Evolutionary conservation across 2,797 vertebrate species (phyloP).

Genomic region (Phrynocephalus guinanensis): DNA sequence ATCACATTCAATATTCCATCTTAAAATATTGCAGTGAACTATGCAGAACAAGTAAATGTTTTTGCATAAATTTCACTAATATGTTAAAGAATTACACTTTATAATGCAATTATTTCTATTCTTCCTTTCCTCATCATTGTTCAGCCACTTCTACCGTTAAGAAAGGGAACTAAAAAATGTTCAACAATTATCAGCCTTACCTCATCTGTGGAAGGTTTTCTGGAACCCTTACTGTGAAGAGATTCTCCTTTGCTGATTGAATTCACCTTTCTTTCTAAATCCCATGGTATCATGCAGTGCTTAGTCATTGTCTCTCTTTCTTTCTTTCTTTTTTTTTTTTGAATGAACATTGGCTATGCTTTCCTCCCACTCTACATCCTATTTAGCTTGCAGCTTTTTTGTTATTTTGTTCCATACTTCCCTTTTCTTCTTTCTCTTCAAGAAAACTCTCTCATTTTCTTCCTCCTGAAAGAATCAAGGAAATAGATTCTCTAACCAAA

Average conservation of each 20-base stretch:
- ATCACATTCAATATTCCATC: conserved; percentile 50
- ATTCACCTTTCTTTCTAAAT: not conserved
- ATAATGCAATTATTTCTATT: not conserved
- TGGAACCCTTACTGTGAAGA: conserved; percentile 10
- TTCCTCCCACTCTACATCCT: not conserved
- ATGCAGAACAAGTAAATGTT: not conserved
- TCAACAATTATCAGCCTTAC: not conserved
- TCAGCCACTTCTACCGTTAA: not conserved
- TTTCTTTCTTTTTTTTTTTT: not conserved
- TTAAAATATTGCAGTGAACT: not conserved
- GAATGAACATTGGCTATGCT: not conserved
- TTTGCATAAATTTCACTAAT: not conserved
- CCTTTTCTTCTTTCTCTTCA: not conserved
- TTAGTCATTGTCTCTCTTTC: not conserved
- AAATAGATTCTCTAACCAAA: conserved; percentile 12
- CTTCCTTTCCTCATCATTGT: accelerated
- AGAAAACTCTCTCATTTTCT: conserved; percentile 21
- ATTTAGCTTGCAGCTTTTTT: not conserved
- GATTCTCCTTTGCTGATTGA: conserved; percentile 20
- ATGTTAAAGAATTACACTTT: not conserved
- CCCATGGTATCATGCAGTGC: not conserved
- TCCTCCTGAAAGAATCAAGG: conserved; percentile 16
- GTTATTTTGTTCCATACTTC: conserved; percentile 6
- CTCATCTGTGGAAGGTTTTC: not conserved
- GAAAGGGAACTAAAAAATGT: not conserved